Evolutionary conservation across 2,888 invertebrate species (phyloP).

Genomic region (Seira sanloemensis): DNA sequence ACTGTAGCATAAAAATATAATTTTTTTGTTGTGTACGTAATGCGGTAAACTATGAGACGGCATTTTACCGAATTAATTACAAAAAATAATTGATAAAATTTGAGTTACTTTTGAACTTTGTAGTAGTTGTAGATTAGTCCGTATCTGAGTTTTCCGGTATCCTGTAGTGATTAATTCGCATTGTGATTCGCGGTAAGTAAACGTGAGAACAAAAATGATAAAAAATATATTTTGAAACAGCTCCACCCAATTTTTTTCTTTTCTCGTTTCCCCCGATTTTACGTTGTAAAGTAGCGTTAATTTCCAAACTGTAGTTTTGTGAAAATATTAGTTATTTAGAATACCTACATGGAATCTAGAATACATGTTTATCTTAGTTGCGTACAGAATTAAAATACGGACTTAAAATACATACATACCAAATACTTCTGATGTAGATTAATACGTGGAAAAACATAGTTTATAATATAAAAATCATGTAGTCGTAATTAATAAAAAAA

Average conservation of each 20-base stretch:
- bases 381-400: slow-evolving; percentile 5
- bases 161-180: slow-evolving; percentile 5
- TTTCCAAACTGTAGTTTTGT: slow-evolving; percentile 4
- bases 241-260: no score
- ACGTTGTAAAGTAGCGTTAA: background rate
- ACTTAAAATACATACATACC: slow-evolving; percentile 7
- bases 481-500: slow-evolving; percentile 16
- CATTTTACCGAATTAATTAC: background rate
- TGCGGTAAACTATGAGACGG: slow-evolving; percentile 8
- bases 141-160: background rate
- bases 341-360: no score
- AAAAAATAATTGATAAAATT: background rate
- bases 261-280: background rate
- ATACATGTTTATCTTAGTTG: slow-evolving; percentile 1
- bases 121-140: slow-evolving; percentile 1
- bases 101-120: background rate
- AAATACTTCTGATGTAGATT: background rate
- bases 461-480: background rate
- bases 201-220: no score
- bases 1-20: no score
- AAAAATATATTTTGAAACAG: no score
- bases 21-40: background rate
- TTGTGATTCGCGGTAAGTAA: background rate
- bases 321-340: no score
- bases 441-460: background rate